Evolutionary conservation across 2,797 vertebrate genomes (phyloP).

Genomic region (Dermochelys coriacea): DNA sequence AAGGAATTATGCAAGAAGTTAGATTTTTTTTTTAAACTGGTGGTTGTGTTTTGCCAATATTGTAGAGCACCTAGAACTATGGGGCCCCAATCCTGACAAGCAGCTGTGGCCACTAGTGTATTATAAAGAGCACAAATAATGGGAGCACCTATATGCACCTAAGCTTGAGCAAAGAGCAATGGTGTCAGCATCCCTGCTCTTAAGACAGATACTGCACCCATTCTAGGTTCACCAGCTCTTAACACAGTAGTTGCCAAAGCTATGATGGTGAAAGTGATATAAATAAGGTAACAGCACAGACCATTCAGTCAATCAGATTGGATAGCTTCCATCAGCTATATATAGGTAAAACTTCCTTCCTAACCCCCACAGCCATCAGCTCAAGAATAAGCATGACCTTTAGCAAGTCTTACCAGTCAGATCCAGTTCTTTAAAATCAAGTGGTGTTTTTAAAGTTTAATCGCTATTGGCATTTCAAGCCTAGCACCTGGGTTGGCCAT

Average conservation of each 20-base stretch:
- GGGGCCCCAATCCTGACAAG: background rate
- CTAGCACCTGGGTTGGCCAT: background rate
- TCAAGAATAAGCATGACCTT: background rate
- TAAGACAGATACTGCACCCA: background rate
- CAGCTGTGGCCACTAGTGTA: background rate
- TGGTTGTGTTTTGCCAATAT: background rate
- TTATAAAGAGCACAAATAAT: background rate
- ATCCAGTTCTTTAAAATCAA: background rate
- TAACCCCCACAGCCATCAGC: background rate
- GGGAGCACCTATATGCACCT: background rate
- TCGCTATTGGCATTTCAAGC: too few species aligned
- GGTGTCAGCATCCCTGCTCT: background rate
- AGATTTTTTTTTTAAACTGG: background rate
- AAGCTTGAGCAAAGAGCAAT: background rate
- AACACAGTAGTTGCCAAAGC: background rate
- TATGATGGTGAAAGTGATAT: background rate
- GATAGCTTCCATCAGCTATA: background rate
- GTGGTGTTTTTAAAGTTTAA: background rate
- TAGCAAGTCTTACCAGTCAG: background rate
- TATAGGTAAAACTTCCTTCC: background rate
- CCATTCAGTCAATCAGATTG: background rate
- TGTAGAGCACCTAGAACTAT: background rate
- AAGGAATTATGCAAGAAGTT: background rate
- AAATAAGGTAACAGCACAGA: background rate
- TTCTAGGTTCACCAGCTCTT: background rate